Percentiles rank a stretch among this genome's conserved stretches.
phyloP scores from a whole-genome alignment of 1,140 invertebrate genomes.

The Pseudomyrmex concolor region DNA sequence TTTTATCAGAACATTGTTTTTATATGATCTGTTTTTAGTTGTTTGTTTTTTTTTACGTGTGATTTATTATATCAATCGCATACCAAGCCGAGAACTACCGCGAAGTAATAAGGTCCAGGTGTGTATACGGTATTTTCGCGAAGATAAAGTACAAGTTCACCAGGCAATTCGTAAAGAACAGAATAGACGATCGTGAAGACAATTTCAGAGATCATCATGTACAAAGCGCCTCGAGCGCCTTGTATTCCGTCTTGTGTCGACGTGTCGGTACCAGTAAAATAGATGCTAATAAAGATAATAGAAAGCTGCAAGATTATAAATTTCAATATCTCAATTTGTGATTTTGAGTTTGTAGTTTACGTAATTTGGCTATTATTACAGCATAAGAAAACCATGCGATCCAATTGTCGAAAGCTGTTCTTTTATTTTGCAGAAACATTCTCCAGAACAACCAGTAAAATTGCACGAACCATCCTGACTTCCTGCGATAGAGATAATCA shows the following conservation, averaged over 20 bases:
- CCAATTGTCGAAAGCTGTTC: constrained; percentile 60
- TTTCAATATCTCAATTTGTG: not conserved
- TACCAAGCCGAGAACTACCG: constrained; percentile 68
- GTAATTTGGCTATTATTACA: constrained; percentile 52
- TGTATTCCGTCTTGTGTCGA: constrained; percentile 68
- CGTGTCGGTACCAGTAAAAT: constrained; percentile 66
- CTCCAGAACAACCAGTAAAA: constrained; percentile 72
- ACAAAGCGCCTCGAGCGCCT: constrained; percentile 67
- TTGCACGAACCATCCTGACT: constrained; percentile 57
- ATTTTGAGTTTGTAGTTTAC: not conserved
- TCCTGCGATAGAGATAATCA: constrained; percentile 37
- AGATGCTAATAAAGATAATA: constrained; percentile 58
- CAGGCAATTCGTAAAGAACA: constrained; percentile 67
- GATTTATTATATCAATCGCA: constrained; percentile 31
- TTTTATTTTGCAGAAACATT: constrained; percentile 49
- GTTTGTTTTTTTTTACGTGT: constrained; percentile 6
- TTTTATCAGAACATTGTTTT: not conserved
- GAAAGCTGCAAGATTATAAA: constrained; percentile 64
- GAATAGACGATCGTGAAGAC: constrained; percentile 72
- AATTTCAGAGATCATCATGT: constrained; percentile 71
- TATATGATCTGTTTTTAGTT: not conserved
- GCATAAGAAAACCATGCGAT: constrained; percentile 66
- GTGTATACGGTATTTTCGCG: constrained; percentile 67
- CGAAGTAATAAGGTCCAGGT: constrained; percentile 69
- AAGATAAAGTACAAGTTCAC: constrained; percentile 66